Conservation (phyloP, 1,140 invertebrate genomes). For the Homarus americanus region DNA sequence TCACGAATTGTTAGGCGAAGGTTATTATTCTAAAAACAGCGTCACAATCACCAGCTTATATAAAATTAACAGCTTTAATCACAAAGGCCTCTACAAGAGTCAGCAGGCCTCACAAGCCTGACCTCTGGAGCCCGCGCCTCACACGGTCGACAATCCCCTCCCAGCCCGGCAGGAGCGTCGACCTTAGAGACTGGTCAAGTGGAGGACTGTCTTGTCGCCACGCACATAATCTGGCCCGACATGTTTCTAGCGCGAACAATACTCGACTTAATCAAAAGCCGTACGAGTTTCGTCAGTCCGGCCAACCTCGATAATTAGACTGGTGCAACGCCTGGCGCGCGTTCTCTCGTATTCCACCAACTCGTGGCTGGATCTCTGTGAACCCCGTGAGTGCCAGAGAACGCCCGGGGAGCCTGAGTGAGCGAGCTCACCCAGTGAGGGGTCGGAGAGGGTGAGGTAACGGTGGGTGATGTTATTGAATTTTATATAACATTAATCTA, state of each 20-base stretch:
- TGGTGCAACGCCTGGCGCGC: not conserved
- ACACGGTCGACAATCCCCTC: constrained; percentile 13
- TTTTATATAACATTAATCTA: constrained; percentile 67
- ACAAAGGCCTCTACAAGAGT: constrained; percentile 41
- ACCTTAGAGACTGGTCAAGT: not conserved
- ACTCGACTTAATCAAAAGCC: constrained; percentile 69
- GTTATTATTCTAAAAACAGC: constrained; percentile 41
- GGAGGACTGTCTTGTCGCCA: constrained; percentile 29
- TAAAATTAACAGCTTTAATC: constrained; percentile 69
- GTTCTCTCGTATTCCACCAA: not conserved
- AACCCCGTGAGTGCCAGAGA: not conserved
- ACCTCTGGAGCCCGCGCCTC: not conserved
- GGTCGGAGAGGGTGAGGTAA: constrained; percentile 1
- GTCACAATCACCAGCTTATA: constrained; percentile 58
- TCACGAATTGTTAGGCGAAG: constrained; percentile 59
- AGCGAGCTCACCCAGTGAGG: not conserved
- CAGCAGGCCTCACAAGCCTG: not conserved
- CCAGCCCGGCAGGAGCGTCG: not conserved
- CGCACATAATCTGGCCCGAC: constrained; percentile 64
- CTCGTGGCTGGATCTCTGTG: not conserved
- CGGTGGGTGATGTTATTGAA: constrained; percentile 50
- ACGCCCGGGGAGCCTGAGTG: not conserved
- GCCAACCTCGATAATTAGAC: constrained; percentile 53
- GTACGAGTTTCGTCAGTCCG: constrained; percentile 39
- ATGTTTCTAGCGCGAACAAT: constrained; percentile 70